phyloP scores from a whole-genome alignment of 1,140 invertebrate genomes.

The Cotesia typhae region DNA sequence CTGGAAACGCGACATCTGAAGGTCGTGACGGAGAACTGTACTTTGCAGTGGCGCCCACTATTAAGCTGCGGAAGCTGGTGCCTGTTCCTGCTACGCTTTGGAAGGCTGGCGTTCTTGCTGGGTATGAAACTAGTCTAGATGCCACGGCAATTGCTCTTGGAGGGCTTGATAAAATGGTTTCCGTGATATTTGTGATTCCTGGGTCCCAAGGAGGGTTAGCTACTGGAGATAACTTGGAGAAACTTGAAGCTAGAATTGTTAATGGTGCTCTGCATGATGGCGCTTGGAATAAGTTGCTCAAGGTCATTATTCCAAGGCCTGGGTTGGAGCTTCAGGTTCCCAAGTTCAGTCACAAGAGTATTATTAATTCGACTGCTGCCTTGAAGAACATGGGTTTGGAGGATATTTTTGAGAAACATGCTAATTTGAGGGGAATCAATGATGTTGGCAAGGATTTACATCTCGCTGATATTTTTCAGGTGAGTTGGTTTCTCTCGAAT shows the following conservation, averaged over 20 bases:
- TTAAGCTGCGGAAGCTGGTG: constrained; percentile 79
- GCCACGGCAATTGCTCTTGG: constrained; percentile 81
- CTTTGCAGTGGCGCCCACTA: constrained; percentile 81
- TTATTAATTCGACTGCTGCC: constrained; percentile 79
- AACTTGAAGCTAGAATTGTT: constrained; percentile 75
- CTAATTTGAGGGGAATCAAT: constrained; percentile 82
- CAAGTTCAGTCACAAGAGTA: constrained; percentile 81
- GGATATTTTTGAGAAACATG: constrained; percentile 77
- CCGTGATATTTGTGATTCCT: constrained; percentile 81
- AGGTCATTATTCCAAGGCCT: constrained; percentile 75
- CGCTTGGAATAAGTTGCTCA: constrained; percentile 78
- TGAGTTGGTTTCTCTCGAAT: constrained; percentile 50
- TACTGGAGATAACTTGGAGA: constrained; percentile 78
- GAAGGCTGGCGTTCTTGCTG: constrained; percentile 77
- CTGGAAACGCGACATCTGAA: constrained; percentile 72
- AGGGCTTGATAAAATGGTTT: constrained; percentile 74
- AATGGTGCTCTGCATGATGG: constrained; percentile 73
- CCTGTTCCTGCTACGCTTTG: constrained; percentile 84
- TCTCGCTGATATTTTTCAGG: constrained; percentile 81
- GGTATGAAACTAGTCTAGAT: constrained; percentile 82
- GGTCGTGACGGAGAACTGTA: constrained; percentile 84
- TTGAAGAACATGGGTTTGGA: constrained; percentile 81
- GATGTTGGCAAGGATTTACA: constrained; percentile 78
- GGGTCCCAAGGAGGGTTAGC: constrained; percentile 79
- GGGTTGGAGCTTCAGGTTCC: constrained; percentile 83